Base-by-base conservation (phyloP, 2,888 invertebrate genomes). In the Drosophila infuscata region DNA sequence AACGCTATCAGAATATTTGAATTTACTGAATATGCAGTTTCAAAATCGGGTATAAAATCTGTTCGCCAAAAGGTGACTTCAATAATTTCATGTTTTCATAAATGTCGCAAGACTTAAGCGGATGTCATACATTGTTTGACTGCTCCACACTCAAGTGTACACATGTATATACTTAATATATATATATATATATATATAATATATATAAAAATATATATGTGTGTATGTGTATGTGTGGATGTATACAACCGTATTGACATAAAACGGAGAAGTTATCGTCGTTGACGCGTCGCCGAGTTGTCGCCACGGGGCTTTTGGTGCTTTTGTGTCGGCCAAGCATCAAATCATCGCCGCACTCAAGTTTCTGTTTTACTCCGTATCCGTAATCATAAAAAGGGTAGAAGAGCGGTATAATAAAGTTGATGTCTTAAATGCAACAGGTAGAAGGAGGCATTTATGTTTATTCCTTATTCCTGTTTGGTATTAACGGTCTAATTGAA, bases 211-310 rank as follows among this genome's bases (percentile, higher is more conserved):
- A 76, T 65, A 62, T 62, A 52, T 60, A 41, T 3, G 1, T 20
- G 32, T 48, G 41, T 49, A 4, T 33, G 35, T 65, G 25, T 64
- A 48, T 66, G 33, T 68, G 38, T 66, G 52, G 29, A 66, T 38
- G 48, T 62, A 61, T 56, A 67, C 79, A 76, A 80, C 59, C 72
- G 67, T 71, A 70, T 75, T 78, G 65, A 79, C 81, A 79, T 79
- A 77, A 83, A 83, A 70, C 73, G 70, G 63, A 67, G 74, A 65
- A 77, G 82, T 53, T 70, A 74, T 65, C 76, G 70, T 71, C 71
- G 72, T 77, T 70, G 81, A 78, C 67, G 33, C 73, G 86, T 71
- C 87, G 87, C 60, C 83, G 73, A 66, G 62, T 52, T 88, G 83
- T 88, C 83, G 83, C 83, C 83, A 84, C 30, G 46, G 53, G 51